Evolutionary conservation across 2,797 vertebrate genomes (phyloP), one percentile per base, ranked within the genome.

Genomic region (Phalanger gymnotis): DNA sequence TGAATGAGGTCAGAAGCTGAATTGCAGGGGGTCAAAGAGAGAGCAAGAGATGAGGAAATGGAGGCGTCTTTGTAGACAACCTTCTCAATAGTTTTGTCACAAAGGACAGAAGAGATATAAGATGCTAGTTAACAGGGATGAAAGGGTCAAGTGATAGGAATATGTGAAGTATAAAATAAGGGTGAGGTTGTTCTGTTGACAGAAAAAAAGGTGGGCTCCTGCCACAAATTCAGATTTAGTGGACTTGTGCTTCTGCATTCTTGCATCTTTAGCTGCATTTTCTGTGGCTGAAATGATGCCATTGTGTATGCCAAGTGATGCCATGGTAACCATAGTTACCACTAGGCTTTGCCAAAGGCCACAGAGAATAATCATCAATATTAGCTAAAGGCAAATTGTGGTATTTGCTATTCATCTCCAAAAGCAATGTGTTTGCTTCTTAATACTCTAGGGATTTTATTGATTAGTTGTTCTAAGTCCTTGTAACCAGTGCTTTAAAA

Each of bases 401-500:
- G 3, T 34, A 1, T 87, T 90, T 57, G 40, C 73, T 87, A 13
- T 31, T 52, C 30, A 19, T 90, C 57, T 73, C 5, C 5, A 19
- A 47, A 40, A 47, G 53, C 22, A n/a, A 89, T 40, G 51, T 89
- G 4, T 54, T 47, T 95, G 10, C n/a, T 89, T 54, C 31, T 90
- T 25, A 4, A 87, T 87, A 27, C 73, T 87, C 40, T 25, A 25
- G 73, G 19, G 73, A 11, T 47, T 47, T 4, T 47, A 87, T 87
- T 27, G 73, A 87, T 87, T 47, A 11, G 25, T 87, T 47, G 73
- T 47, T 81, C 19, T 87, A 10, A 54, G 87, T 94, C 55, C 10
- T 31, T 66, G 9, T 87, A 81, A 22, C 47, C 92, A 94, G 30
- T 90, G 40, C 81, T 73, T 96, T 87, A 91, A 66, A 95, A 90